Evolutionary conservation across 2,888 invertebrate genomes (phyloP).

Genomic region (Drosophila suboccidentalis): DNA sequence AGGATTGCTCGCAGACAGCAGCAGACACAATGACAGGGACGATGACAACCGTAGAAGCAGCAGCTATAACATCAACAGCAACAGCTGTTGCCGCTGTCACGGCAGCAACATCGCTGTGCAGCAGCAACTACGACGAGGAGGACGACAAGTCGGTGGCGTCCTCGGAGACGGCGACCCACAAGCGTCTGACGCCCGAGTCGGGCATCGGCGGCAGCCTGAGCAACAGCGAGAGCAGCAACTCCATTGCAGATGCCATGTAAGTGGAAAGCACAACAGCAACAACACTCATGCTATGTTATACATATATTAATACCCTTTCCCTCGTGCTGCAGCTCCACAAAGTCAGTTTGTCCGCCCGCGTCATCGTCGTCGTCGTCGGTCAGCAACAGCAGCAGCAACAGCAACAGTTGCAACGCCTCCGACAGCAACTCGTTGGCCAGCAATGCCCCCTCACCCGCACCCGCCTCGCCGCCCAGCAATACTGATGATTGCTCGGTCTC

Average conservation of each 20-base stretch:
- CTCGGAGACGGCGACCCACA: slow-evolving; percentile 70
- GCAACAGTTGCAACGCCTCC: slow-evolving; percentile 82
- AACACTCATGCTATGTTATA: too few relatives aligned
- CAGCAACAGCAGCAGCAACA: slow-evolving; percentile 51
- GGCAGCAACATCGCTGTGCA: slow-evolving; percentile 32
- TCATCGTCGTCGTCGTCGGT: slow-evolving; percentile 13
- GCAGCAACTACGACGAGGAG: slow-evolving; percentile 68
- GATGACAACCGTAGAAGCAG: slow-evolving; percentile 2
- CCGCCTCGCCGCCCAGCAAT: slow-evolving; percentile 61
- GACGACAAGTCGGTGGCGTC: slow-evolving; percentile 70
- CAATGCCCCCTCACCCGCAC: slow-evolving; percentile 87
- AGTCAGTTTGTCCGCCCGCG: slow-evolving; percentile 76
- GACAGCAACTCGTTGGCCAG: slow-evolving; percentile 86
- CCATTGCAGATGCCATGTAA: slow-evolving; percentile 77
- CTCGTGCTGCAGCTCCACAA: slow-evolving; percentile 51
- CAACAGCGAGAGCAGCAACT: slow-evolving; percentile 80
- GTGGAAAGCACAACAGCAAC: slow-evolving; percentile 31
- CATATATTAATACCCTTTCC: too few relatives aligned
- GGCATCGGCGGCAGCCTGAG: slow-evolving; percentile 83
- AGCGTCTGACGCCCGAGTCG: slow-evolving; percentile 81
- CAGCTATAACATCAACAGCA: not conserved
- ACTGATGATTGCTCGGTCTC: slow-evolving; percentile 50
- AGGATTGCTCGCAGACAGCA: slow-evolving; percentile 67
- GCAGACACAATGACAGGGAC: slow-evolving; percentile 40
- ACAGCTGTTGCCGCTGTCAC: not conserved